Evolutionary conservation across 1,140 invertebrate genomes (phyloP).

Genomic region (Saxidomus purpurata): DNA sequence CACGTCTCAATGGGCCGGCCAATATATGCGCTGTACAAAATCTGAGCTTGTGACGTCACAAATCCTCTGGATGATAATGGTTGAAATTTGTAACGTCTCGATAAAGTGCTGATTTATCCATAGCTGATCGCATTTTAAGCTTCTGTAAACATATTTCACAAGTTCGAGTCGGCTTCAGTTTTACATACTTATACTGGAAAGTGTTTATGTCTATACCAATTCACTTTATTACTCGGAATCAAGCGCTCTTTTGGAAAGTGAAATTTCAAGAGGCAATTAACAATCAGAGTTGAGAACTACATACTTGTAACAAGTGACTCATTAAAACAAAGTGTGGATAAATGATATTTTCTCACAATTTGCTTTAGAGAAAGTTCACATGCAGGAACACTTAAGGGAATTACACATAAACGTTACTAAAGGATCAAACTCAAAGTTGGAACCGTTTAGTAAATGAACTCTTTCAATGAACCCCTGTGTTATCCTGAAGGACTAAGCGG

Average conservation of each 20-base stretch:
- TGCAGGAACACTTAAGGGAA: neutral
- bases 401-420: neutral
- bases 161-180: conserved; percentile 53
- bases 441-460: conserved; percentile 56
- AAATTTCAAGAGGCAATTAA: conserved; percentile 30
- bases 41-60: conserved; percentile 50
- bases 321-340: conserved; percentile 22
- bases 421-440: conserved; percentile 8
- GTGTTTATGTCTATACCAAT: conserved; percentile 40
- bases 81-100: conserved; percentile 62
- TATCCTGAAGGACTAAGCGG: conserved; percentile 49
- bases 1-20: conserved; percentile 14
- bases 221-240: conserved; percentile 53
- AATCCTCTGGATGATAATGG: conserved; percentile 65
- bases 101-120: conserved; percentile 65
- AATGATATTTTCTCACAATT: conserved; percentile 41
- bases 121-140: conserved; percentile 62
- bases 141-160: conserved; percentile 69
- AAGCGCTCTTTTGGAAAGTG: conserved; percentile 26
- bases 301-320: conserved; percentile 38
- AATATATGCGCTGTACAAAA: conserved; percentile 31
- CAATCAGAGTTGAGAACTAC: conserved; percentile 37
- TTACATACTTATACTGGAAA: conserved; percentile 49
- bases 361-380: conserved; percentile 11
- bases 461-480: conserved; percentile 52